phyloP scores from a whole-genome alignment of 2,113 vertebrate genomes.

The Agapornis roseicollis region DNA sequence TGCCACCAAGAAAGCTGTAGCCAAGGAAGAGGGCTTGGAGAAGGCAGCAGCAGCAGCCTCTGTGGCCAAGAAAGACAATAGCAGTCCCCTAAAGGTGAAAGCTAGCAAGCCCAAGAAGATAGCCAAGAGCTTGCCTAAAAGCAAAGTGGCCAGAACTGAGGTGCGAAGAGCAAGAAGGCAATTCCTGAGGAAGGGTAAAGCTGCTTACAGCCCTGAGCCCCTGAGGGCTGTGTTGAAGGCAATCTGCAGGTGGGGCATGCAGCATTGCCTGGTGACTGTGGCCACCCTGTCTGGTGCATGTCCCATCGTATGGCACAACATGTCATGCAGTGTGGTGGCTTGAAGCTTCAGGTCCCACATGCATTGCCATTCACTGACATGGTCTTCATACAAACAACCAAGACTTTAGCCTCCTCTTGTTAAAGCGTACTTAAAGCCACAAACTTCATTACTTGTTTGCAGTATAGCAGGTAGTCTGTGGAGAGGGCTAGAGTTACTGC shows the following conservation, averaged over 20 bases:
- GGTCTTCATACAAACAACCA: background rate
- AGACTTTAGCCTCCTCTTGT: background rate
- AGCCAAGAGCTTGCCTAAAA: background rate
- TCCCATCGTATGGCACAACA: fast-evolving
- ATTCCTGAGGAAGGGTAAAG: background rate
- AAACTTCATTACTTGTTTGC: background rate
- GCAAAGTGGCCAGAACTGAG: background rate
- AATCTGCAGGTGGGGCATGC: background rate
- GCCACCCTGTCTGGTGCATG: background rate
- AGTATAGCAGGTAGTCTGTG: background rate
- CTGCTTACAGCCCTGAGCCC: background rate
- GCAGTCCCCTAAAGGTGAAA: background rate
- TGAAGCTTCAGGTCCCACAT: background rate
- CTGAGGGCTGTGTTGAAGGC: background rate
- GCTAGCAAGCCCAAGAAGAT: background rate
- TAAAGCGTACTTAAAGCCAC: background rate
- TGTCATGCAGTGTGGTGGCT: fast-evolving
- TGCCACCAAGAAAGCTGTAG: background rate
- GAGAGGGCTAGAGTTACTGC: background rate
- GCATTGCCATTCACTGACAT: fast-evolving
- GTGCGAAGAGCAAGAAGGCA: background rate
- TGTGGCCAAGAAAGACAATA: background rate
- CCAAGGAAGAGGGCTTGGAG: background rate
- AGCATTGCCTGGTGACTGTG: background rate
- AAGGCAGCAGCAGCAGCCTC: background rate